Percentiles rank a stretch among this genome's conserved stretches.
phyloP scores from a whole-genome alignment of 2,888 invertebrate genomes.

The Zygaena filipendulae region DNA sequence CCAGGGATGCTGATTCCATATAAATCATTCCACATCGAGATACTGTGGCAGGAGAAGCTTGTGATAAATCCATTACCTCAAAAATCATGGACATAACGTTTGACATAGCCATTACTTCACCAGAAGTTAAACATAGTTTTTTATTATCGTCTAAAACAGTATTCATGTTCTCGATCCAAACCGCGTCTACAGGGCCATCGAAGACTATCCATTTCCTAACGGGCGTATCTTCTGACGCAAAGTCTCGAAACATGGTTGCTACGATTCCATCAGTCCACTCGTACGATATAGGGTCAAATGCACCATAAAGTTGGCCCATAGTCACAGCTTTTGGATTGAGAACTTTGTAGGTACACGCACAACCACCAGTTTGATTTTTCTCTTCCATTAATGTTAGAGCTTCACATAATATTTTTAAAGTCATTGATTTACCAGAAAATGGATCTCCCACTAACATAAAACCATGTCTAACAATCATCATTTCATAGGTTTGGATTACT shows the following conservation, averaged over 20 bases:
- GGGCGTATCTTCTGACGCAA: slow-evolving; percentile 77
- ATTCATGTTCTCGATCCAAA: slow-evolving; percentile 93
- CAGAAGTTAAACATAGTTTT: slow-evolving; percentile 87
- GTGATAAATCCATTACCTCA: slow-evolving; percentile 86
- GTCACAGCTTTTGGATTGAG: slow-evolving; percentile 95
- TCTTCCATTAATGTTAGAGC: slow-evolving; percentile 77
- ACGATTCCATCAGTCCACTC: slow-evolving; percentile 93
- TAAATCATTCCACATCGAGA: slow-evolving; percentile 93
- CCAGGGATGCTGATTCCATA: slow-evolving; percentile 85
- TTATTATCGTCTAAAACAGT: slow-evolving; percentile 90
- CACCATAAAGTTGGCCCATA: slow-evolving; percentile 92
- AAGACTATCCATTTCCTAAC: slow-evolving; percentile 93
- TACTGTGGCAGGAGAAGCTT: slow-evolving; percentile 89
- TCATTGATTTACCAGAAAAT: slow-evolving; percentile 83
- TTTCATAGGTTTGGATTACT: slow-evolving; percentile 92
- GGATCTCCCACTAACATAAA: slow-evolving; percentile 93
- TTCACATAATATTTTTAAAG: slow-evolving; percentile 79
- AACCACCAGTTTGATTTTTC: slow-evolving; percentile 62
- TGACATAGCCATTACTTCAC: slow-evolving; percentile 88
- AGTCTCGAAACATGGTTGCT: slow-evolving; percentile 81
- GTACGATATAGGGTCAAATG: slow-evolving; percentile 90
- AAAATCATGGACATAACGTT: slow-evolving; percentile 87
- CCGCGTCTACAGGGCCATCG: slow-evolving; percentile 90
- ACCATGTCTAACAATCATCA: slow-evolving; percentile 94
- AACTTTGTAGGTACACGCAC: slow-evolving; percentile 77